Base-by-base conservation (phyloP, 2,888 invertebrate species). In the Autographa gamma region DNA sequence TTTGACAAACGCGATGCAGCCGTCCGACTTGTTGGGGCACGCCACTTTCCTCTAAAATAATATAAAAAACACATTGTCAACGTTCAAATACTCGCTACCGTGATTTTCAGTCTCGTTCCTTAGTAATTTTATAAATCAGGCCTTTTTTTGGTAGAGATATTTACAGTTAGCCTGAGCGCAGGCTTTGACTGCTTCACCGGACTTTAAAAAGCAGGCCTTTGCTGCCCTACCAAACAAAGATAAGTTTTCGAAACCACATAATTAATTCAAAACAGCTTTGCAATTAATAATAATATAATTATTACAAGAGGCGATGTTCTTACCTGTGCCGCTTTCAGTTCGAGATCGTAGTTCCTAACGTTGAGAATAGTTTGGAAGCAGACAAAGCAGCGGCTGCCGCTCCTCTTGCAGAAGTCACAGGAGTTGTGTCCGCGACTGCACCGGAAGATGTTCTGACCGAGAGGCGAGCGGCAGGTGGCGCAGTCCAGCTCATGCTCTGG, bases 341-440 rank as follows among this genome's bases (percentile, higher is more conserved):
- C 93, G 14, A 94, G 52, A 0, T 85, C 77, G 9, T 83, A 86
- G 69, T 93, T 94, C 67, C 93, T 89, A 52, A 80, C 82, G 18
- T 86, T 76, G 0, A 89, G 89, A 31, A 93, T 85, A 0, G 25
- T 59, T 0, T 52, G 69, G 0, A 77, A 41, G 69, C 94, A 94
- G 2, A 78, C 43, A 14, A 69, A 68, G 14, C 79, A 78, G 6
- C 8, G 7, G 7, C 73, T 58, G 1, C 67, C 54, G 9, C 67
- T 59, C 4, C 1, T 52, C 68, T 76, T 76, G 63, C 78, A 79
- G 41, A 66, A 65, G 14, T 63, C 59, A 59, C 78, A 76, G 7
- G 76, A 60, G 63, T 76, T 75, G 9, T 79, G 80, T 0, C 78
- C 76, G 18, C 43, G 77, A 4, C 54, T 34, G 68, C 94, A 94